Evolutionary conservation across 2,797 vertebrate genomes (phyloP).

Genomic region (Euphonia xanthogaster): DNA sequence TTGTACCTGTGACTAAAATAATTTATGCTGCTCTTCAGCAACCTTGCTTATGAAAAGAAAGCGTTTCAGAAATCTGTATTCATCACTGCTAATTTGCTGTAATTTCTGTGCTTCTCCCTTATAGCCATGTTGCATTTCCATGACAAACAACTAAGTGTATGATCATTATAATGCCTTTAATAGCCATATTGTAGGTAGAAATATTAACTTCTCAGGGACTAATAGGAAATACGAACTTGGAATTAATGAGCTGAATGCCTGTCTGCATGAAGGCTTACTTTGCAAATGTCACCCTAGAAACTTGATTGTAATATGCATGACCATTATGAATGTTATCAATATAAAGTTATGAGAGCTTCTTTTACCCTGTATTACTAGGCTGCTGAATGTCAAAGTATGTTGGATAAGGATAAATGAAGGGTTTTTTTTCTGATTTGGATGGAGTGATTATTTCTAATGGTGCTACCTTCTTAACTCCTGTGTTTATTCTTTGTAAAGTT

Average conservation of each 20-base stretch:
- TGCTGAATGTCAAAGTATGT: constrained; percentile 12
- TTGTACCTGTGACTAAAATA: background rate
- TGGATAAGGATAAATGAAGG: background rate
- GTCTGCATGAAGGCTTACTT: constrained; percentile 43
- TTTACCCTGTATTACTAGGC: background rate
- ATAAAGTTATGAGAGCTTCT: background rate
- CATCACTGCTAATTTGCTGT: background rate
- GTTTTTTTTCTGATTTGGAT: background rate
- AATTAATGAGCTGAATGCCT: constrained; percentile 43
- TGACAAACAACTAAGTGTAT: background rate
- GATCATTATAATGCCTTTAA: constrained; percentile 49
- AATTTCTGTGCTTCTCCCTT: constrained; percentile 14
- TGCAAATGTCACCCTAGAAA: constrained; percentile 11
- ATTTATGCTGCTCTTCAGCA: background rate
- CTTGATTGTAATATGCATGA: constrained; percentile 65
- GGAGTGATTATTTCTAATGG: background rate
- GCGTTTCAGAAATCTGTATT: constrained; percentile 22
- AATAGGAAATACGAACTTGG: constrained; percentile 30
- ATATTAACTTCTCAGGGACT: constrained; percentile 63
- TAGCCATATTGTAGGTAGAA: constrained; percentile 59
- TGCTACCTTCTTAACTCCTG: constrained; percentile 11
- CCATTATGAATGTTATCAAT: constrained; percentile 49
- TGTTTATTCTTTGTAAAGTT: constrained; percentile 2
- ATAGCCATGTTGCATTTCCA: background rate
- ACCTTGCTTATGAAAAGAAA: background rate